Conservation (phyloP, 1,140 invertebrate genomes). For the Leptestheria dahalacensis region DNA sequence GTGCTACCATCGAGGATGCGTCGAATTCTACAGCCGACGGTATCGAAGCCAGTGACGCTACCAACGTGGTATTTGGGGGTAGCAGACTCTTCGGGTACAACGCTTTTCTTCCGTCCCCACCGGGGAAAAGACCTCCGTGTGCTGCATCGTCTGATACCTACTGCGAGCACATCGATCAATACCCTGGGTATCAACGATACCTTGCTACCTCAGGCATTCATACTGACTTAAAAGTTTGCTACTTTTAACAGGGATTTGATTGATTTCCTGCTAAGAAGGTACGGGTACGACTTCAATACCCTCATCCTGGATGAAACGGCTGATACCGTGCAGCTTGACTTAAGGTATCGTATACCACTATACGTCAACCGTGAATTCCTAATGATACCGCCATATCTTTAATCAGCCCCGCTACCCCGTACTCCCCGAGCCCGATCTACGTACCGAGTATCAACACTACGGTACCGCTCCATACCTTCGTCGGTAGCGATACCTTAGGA, state of each 20-base stretch:
- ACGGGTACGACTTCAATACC: conserved; percentile 53
- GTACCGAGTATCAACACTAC: background rate
- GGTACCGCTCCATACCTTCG: background rate
- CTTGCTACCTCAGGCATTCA: background rate
- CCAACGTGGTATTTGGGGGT: background rate
- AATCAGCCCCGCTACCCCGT: background rate
- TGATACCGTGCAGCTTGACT: conserved; percentile 27
- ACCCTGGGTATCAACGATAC: conserved; percentile 48
- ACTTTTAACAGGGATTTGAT: conserved; percentile 49
- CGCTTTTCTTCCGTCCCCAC: conserved; percentile 53
- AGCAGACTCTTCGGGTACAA: background rate
- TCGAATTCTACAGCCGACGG: background rate
- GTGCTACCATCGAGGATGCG: background rate
- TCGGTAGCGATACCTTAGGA: too few species aligned
- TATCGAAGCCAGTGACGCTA: background rate
- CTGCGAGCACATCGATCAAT: conserved; percentile 60
- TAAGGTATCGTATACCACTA: conserved; percentile 18
- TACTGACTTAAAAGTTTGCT: background rate
- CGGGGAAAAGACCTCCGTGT: conserved; percentile 57
- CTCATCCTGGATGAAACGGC: conserved; percentile 51
- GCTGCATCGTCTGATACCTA: conserved; percentile 63
- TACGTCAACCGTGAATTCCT: background rate
- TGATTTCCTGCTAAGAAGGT: conserved; percentile 55
- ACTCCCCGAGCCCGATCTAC: background rate
- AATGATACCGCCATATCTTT: background rate